Conservation (phyloP, 2,888 invertebrate species). For the Microplitis manilae region DNA sequence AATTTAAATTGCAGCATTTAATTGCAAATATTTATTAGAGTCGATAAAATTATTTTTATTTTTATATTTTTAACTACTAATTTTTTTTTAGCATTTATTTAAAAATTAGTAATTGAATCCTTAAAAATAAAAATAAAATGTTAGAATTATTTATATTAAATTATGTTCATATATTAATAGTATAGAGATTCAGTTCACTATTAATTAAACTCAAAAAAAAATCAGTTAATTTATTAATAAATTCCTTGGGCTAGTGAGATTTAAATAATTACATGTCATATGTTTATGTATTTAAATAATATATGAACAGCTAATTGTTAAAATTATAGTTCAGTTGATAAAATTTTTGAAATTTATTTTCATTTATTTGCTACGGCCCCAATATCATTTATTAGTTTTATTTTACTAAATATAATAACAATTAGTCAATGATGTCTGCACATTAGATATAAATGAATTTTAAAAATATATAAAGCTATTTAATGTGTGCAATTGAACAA, state of each 20-base stretch:
- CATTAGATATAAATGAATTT: not conserved
- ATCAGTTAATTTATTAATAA: not conserved
- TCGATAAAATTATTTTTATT: not conserved
- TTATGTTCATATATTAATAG: not conserved
- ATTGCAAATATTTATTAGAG: not conserved
- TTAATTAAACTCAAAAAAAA: not conserved
- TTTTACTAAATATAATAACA: not conserved
- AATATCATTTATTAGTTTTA: not conserved
- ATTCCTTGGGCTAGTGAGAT: not conserved
- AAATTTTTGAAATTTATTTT: not conserved
- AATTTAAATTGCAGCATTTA: slow-evolving; percentile 44
- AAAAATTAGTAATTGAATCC: not conserved
- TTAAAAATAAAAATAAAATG: not conserved
- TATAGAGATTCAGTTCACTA: not conserved
- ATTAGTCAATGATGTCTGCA: not conserved
- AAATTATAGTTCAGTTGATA: not conserved
- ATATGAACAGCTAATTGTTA: not conserved
- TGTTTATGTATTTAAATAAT: not conserved
- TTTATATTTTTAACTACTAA: not conserved
- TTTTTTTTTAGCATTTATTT: not conserved
- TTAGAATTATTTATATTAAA: not conserved
- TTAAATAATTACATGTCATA: not conserved
- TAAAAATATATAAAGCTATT: not conserved
- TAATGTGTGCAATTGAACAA: not conserved
- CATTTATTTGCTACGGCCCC: too few species aligned